Evolutionary conservation across 1,140 invertebrate species (phyloP).

Genomic region (Mercenaria mercenaria): DNA sequence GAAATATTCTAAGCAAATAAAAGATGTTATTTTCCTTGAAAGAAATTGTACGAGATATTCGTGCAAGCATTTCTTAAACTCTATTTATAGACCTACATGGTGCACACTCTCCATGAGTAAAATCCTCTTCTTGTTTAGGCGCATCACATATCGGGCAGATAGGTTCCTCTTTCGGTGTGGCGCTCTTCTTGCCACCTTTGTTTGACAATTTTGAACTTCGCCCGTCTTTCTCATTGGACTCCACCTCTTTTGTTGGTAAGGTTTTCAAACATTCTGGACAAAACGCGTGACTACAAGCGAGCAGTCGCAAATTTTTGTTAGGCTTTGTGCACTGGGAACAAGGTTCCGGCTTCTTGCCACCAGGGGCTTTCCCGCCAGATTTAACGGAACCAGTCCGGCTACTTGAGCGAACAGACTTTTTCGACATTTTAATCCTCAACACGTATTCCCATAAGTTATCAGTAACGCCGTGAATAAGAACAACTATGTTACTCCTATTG

Average conservation of each 20-base stretch:
- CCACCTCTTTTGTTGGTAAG: background rate
- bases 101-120: slow-evolving; percentile 52
- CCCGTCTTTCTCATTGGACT: background rate
- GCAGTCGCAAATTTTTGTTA: slow-evolving; percentile 23
- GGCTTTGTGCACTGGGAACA: slow-evolving; percentile 38
- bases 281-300: slow-evolving; percentile 48
- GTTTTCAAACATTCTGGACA: slow-evolving; percentile 47
- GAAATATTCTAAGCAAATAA: too few relatives aligned
- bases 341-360: slow-evolving; percentile 42
- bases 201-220: slow-evolving; percentile 34
- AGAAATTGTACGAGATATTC: too few relatives aligned
- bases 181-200: slow-evolving; percentile 22
- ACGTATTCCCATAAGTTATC: too few relatives aligned
- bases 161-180: background rate
- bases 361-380: background rate
- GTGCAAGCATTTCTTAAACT: too few relatives aligned
- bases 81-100: slow-evolving; percentile 54
- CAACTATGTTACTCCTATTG: background rate
- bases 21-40: too few relatives aligned
- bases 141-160: slow-evolving; percentile 32
- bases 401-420: slow-evolving; percentile 23
- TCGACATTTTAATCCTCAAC: slow-evolving; percentile 51
- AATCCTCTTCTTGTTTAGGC: slow-evolving; percentile 12
- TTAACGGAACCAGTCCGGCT: slow-evolving; percentile 15
- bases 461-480: too few relatives aligned